Conservation (phyloP, 2,888 invertebrate species). For the Patella caerulea region DNA sequence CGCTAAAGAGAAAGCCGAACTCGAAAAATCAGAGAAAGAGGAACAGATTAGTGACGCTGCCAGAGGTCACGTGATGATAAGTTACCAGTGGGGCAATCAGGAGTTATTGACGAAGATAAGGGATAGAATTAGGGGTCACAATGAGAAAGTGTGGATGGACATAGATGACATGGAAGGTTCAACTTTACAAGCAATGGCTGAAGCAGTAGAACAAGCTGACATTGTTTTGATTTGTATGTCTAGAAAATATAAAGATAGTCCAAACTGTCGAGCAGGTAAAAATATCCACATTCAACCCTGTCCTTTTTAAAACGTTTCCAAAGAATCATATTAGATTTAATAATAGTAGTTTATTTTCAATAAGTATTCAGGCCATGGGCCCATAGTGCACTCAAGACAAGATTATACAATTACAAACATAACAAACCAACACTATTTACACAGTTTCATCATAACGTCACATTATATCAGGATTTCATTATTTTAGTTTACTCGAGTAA, state of each 20-base stretch:
- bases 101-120: constrained; percentile 42
- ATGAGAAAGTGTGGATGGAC: constrained; percentile 55
- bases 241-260: constrained; percentile 58
- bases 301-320: background rate
- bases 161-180: constrained; percentile 61
- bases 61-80: constrained; percentile 56
- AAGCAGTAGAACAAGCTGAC: constrained; percentile 52
- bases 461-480: too few relatives aligned
- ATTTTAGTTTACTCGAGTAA: too few relatives aligned
- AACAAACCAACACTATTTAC: too few relatives aligned
- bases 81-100: constrained; percentile 60
- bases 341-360: too few relatives aligned
- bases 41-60: constrained; percentile 9
- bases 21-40: constrained; percentile 17
- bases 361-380: too few relatives aligned
- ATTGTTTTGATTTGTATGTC: constrained; percentile 55
- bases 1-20: background rate
- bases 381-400: too few relatives aligned
- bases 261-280: constrained; percentile 58
- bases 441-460: too few relatives aligned
- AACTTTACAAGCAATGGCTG: constrained; percentile 59
- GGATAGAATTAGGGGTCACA: constrained; percentile 35
- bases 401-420: too few relatives aligned
- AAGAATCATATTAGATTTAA: background rate
- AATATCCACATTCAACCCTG: background rate